Base-by-base conservation (phyloP, 2,888 invertebrate species). In the Macropis europaea region DNA sequence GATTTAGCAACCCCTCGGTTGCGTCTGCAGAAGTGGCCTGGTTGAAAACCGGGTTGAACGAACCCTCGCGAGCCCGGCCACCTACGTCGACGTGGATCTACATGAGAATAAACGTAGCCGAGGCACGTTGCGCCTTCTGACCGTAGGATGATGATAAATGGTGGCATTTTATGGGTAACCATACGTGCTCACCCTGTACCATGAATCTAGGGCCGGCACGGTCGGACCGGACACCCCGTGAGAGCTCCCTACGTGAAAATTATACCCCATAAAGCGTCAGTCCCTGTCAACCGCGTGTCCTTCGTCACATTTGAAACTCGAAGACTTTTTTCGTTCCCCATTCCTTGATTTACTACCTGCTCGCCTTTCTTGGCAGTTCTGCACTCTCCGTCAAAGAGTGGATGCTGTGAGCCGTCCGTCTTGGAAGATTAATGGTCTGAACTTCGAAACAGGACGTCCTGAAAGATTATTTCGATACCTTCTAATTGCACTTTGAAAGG, bases 1-100 rank as follows among this genome's bases (percentile, higher is more conserved):
- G 76, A 72, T 71, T 61, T 67, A 67, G 73, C 71, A 63, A 76
- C 45, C 68, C 66, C 64, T 40, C 26, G 40, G 60, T 45, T 45
- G 53, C 54, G 60, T 57, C 61, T 48, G 63, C 57, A 70, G 56
- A 77, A 74, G 69, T 63, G 64, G 72, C 63, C 61, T 47, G 67
- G 54, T 73, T 73, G 73, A 72, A 74, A 67, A 72, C 60, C 64
- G 70, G 38, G 72, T 77, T 81, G 75, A 77, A 77, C 68, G 73
- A 76, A 80, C 77, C 67, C 68, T 73, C 54, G 32, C 63, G 53
- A 57, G 11, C 43, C 5, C 32, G 54, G 43, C 63, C 71, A 73
- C 79, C 78, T 70, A 77, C 75, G 71, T 75, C 47, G 59, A 52
- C 57, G 60, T 13, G 42, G 79, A 78, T 78, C 66, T 72, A 56